These are phyloP conservation scores for Crocallis elinguaria DNA, from an alignment of 2,888 invertebrate species.

Conservation along the genomic window DNA sequence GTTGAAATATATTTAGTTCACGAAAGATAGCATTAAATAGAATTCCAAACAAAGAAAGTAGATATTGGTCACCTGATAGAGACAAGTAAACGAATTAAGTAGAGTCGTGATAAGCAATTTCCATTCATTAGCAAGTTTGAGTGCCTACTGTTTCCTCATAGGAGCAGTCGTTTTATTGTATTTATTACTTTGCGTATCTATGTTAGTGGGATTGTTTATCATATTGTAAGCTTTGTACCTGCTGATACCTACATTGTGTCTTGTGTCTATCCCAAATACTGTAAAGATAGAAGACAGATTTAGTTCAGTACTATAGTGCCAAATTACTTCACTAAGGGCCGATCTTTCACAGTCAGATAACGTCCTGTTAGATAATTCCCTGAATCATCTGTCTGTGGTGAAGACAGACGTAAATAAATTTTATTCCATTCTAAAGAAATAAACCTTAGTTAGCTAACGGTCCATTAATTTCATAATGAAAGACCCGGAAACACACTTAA, in stretches of 20 bases:
- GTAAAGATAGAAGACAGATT: neutral
- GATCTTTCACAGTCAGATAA: too few species aligned
- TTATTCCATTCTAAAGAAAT: too few species aligned
- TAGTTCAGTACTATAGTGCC: neutral
- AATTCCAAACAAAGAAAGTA: constrained; percentile 1
- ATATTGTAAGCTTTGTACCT: neutral
- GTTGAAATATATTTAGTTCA: neutral
- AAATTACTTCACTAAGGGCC: neutral
- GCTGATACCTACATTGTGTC: neutral
- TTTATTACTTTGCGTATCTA: neutral
- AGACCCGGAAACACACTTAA: too few species aligned
- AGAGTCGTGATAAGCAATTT: constrained; percentile 3
- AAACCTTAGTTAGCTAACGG: too few species aligned
- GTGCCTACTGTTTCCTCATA: neutral
- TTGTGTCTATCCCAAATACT: neutral
- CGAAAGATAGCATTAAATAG: neutral
- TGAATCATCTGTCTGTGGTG: too few species aligned
- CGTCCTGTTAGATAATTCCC: too few species aligned
- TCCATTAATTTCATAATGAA: too few species aligned
- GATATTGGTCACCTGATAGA: neutral
- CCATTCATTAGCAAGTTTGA: constrained; percentile 5
- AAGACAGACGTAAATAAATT: too few species aligned
- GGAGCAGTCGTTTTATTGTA: neutral
- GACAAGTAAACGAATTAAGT: constrained; percentile 7
- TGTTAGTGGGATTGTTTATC: too few species aligned